phyloP scores from a whole-genome alignment of 2,113 vertebrate genomes.

The Smithornis capensis region DNA sequence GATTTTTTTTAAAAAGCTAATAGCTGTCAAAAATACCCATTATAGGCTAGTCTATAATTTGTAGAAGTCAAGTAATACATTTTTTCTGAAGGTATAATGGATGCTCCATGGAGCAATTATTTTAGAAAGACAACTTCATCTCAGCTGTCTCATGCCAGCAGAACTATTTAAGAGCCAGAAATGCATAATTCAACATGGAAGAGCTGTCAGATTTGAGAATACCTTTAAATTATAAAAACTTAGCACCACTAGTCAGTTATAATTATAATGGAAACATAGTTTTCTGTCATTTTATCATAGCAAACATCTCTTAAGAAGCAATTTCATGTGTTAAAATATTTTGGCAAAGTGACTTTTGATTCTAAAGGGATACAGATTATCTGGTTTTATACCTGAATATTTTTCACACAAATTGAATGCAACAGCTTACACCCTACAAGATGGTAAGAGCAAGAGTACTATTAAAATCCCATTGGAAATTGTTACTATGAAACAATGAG shows the following conservation, averaged over 20 bases:
- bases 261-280: slow-evolving; percentile 84
- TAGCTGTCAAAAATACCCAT: slow-evolving; percentile 86
- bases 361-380: slow-evolving; percentile 78
- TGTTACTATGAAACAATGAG: slow-evolving; percentile 59
- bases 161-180: slow-evolving; percentile 85
- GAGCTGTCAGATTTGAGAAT: slow-evolving; percentile 84
- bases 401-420: slow-evolving; percentile 70
- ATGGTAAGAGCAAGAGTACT: slow-evolving; percentile 59
- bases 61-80: slow-evolving; percentile 86
- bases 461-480: slow-evolving; percentile 74
- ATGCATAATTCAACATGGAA: slow-evolving; percentile 84
- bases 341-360: slow-evolving; percentile 82
- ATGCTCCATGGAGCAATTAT: slow-evolving; percentile 86
- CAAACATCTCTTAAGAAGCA: slow-evolving; percentile 81
- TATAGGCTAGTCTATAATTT: slow-evolving; percentile 87
- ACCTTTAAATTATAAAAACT: slow-evolving; percentile 88
- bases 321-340: slow-evolving; percentile 83
- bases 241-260: slow-evolving; percentile 79
- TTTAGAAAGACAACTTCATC: slow-evolving; percentile 88
- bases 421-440: slow-evolving; percentile 52
- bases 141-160: slow-evolving; percentile 82
- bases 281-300: slow-evolving; percentile 81
- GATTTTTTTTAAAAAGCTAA: slow-evolving; percentile 78
- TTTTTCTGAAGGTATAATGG: slow-evolving; percentile 87
- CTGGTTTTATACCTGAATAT: slow-evolving; percentile 80